phyloP scores from a whole-genome alignment of 2,888 invertebrate genomes.

The Sesia bembeciformis region DNA sequence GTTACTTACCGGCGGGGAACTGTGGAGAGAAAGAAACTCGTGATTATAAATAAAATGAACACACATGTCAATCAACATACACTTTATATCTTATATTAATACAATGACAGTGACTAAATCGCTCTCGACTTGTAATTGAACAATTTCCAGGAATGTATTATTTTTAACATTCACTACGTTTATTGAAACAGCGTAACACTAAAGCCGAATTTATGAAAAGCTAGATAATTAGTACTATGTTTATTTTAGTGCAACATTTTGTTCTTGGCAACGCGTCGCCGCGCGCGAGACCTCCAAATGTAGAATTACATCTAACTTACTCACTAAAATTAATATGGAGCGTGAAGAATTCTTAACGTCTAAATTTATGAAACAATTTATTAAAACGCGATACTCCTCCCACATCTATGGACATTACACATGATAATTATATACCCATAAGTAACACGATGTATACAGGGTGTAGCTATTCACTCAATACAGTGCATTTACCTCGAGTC shows the following conservation, averaged over 20 bases:
- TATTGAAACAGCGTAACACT: slow-evolving; percentile 21
- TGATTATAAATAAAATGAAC: slow-evolving; percentile 71
- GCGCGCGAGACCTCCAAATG: background rate
- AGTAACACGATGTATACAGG: slow-evolving; percentile 12
- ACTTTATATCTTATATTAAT: slow-evolving; percentile 72
- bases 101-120: slow-evolving; percentile 45
- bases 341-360: background rate
- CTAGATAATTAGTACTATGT: slow-evolving; percentile 35
- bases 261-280: background rate
- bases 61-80: slow-evolving; percentile 67
- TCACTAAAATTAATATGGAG: background rate
- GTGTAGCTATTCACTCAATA: slow-evolving; percentile 45
- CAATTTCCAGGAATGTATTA: slow-evolving; percentile 55
- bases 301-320: background rate
- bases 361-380: no score
- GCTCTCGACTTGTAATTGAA: slow-evolving; percentile 26
- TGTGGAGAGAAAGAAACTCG: slow-evolving; percentile 65
- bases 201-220: slow-evolving; percentile 45
- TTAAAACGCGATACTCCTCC: background rate
- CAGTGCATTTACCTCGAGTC: slow-evolving; percentile 66
- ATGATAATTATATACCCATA: slow-evolving; percentile 11
- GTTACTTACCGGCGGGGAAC: slow-evolving; percentile 60
- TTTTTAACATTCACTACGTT: background rate
- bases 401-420: slow-evolving; percentile 19
- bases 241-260: background rate